These are phyloP conservation scores for Lasioglossum malachurum DNA, from an alignment of 2,888 invertebrate genomes.

Conservation along the genomic window DNA sequence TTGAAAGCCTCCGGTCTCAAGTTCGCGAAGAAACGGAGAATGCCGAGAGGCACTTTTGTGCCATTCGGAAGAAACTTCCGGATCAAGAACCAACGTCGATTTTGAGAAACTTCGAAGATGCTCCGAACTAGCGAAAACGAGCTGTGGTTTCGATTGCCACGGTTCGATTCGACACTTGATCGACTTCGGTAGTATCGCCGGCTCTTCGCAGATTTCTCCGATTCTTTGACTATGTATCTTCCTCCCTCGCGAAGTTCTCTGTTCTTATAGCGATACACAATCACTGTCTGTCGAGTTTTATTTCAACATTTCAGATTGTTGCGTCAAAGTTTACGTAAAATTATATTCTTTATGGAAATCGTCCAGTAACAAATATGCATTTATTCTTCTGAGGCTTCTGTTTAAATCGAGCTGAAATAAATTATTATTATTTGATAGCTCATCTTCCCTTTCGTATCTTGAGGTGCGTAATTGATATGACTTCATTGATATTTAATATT, in stretches of 20 bases:
- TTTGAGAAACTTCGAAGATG: constrained; percentile 23
- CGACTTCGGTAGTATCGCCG: constrained; percentile 2
- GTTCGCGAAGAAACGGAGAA: constrained; percentile 16
- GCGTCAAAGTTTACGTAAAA: neutral
- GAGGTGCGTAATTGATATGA: neutral
- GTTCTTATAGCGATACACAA: neutral
- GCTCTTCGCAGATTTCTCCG: constrained; percentile 1
- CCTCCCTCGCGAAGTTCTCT: too few species aligned
- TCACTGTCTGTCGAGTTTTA: neutral
- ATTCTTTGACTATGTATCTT: neutral
- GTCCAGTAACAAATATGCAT: neutral
- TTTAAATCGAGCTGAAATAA: too few species aligned
- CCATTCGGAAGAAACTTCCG: constrained; percentile 32
- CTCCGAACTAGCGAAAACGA: constrained; percentile 32
- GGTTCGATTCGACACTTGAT: constrained; percentile 6
- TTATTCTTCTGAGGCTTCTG: too few species aligned
- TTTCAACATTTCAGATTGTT: neutral
- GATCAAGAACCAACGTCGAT: constrained; percentile 35
- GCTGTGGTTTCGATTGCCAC: constrained; percentile 9
- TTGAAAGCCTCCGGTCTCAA: constrained; percentile 43
- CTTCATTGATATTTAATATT: neutral
- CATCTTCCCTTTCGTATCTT: too few species aligned
- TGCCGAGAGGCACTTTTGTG: constrained; percentile 20
- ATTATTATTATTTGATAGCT: too few species aligned
- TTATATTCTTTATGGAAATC: neutral